These are phyloP conservation scores for Lypha dubia DNA, from an alignment of 2,888 invertebrate species.

Conservation along the genomic window DNA sequence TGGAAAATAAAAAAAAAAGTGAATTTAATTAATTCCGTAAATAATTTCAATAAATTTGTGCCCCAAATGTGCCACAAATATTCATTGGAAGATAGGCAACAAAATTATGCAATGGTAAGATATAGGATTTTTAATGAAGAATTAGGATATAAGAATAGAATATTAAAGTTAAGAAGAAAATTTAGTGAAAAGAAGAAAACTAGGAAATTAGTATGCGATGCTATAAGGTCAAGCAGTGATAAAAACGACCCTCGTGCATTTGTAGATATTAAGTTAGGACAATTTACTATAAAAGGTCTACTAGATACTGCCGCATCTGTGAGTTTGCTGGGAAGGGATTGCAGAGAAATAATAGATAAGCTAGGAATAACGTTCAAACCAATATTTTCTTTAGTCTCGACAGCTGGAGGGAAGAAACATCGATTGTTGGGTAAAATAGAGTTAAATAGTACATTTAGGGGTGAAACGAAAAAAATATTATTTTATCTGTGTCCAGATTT, in stretches of 20 bases:
- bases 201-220: not conserved
- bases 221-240: not conserved
- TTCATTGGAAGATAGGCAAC: not conserved
- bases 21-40: not conserved
- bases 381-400: constrained; percentile 17
- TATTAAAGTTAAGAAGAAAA: constrained; percentile 23
- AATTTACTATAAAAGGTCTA: not conserved
- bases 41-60: not conserved
- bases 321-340: constrained; percentile 28
- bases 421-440: constrained; percentile 15
- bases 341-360: constrained; percentile 27
- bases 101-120: constrained; percentile 3
- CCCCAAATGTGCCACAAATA: not conserved
- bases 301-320: constrained; percentile 33
- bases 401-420: constrained; percentile 23
- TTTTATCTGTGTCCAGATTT: not conserved
- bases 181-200: not conserved
- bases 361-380: not conserved
- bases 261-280: not conserved
- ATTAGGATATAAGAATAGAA: not conserved
- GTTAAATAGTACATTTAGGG: not conserved
- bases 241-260: not conserved
- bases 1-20: not conserved
- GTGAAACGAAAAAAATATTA: too few relatives aligned
- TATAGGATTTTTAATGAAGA: constrained; percentile 17